A percentile compares a stretch with the other conserved stretches of the same genome.
Conservation (phyloP, 2,113 vertebrate genomes). For the Dascyllus trimaculatus region DNA sequence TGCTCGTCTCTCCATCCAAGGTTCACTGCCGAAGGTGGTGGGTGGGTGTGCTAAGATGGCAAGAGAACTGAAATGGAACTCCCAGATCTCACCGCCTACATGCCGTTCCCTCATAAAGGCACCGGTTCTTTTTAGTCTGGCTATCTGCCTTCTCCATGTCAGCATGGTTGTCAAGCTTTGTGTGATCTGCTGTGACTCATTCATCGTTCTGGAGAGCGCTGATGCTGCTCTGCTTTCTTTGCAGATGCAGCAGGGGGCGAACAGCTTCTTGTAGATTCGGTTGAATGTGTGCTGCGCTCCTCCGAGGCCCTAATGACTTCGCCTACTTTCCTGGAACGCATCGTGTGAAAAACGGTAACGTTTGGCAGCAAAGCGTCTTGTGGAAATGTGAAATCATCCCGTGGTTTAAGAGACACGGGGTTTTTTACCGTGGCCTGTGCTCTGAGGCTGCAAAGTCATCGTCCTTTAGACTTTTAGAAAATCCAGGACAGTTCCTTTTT, state of each 20-base stretch:
- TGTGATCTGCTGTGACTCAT: conserved; percentile 79
- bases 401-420: neutral
- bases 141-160: conserved; percentile 79
- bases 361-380: conserved; percentile 16
- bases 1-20: conserved; percentile 63
- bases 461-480: neutral
- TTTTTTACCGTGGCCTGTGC: neutral
- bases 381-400: conserved; percentile 30
- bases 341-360: conserved; percentile 12
- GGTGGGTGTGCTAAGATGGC: conserved; percentile 77
- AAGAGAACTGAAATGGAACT: conserved; percentile 81
- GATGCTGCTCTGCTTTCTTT: conserved; percentile 60
- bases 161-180: conserved; percentile 72
- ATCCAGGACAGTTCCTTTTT: neutral
- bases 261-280: conserved; percentile 38
- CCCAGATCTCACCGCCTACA: conserved; percentile 78
- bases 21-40: conserved; percentile 66
- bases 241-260: conserved; percentile 39
- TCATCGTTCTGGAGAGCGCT: conserved; percentile 68
- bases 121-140: conserved; percentile 74
- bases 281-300: conserved; percentile 34
- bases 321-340: conserved; percentile 26
- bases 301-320: conserved; percentile 38
- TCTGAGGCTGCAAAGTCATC: neutral
- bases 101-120: conserved; percentile 70